Conservation (phyloP, 2,888 invertebrate species). For the Teleogryllus oceanicus region DNA sequence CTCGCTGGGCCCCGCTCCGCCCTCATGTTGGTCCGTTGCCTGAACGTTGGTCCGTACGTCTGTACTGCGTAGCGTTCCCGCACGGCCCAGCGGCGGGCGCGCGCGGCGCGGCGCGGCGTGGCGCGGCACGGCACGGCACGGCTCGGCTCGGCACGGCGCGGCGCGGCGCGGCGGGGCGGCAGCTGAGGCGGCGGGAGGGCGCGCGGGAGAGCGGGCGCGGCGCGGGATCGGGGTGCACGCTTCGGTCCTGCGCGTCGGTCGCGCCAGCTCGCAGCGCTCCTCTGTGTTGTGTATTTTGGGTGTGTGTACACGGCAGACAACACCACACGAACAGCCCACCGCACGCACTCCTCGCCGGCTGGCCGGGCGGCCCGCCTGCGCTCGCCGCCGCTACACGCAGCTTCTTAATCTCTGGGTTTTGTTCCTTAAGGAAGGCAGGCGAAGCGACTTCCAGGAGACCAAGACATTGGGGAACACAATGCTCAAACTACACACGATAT, state of each 20-base stretch:
- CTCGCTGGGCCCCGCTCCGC: slow-evolving; percentile 27
- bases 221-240: too few species aligned
- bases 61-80: slow-evolving; percentile 7
- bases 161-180: neutral
- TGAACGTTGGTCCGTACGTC: neutral
- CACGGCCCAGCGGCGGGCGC: neutral
- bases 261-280: neutral
- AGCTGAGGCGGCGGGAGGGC: neutral
- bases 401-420: slow-evolving; percentile 21
- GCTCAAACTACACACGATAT: slow-evolving; percentile 31
- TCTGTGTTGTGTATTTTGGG: slow-evolving; percentile 9
- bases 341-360: neutral
- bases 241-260: too few species aligned
- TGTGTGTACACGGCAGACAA: slow-evolving; percentile 18
- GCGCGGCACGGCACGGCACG: neutral
- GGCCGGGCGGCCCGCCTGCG: neutral
- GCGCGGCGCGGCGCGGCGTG: neutral
- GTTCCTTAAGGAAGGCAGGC: slow-evolving; percentile 28
- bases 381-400: neutral
- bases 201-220: neutral
- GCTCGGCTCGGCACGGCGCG: too few species aligned
- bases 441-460: slow-evolving; percentile 26
- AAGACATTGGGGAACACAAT: slow-evolving; percentile 26
- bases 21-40: slow-evolving; percentile 23
- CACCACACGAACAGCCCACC: slow-evolving; percentile 10